These are phyloP conservation scores for Lapara coniferarum DNA, from an alignment of 2,888 invertebrate species.

Conservation along the genomic window DNA sequence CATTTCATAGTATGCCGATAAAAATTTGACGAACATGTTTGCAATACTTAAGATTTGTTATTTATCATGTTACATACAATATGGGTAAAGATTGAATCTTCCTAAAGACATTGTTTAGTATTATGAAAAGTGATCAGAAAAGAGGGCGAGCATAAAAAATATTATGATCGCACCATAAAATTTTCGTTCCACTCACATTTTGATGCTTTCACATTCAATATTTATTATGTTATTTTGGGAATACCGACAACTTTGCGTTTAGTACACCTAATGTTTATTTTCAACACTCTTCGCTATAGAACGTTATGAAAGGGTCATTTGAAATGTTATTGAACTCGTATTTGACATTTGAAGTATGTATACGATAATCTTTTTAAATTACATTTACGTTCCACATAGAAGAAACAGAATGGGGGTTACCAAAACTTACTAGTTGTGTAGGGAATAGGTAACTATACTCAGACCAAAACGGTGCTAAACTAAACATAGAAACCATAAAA, in stretches of 20 bases:
- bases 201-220: slow-evolving; percentile 48
- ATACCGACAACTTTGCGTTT: slow-evolving; percentile 4
- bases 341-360: slow-evolving; percentile 1
- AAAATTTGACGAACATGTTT: neutral
- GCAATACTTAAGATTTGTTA: neutral
- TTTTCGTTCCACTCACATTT: slow-evolving; percentile 53
- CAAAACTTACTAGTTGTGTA: neutral
- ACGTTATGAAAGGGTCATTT: neutral
- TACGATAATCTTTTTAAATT: neutral
- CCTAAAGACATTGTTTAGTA: neutral
- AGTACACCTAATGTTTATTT: neutral
- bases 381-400: too few species aligned
- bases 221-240: slow-evolving; percentile 32
- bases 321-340: slow-evolving; percentile 3
- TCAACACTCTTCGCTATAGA: neutral
- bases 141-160: slow-evolving; percentile 57
- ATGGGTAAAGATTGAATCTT: neutral
- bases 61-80: neutral
- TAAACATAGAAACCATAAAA: neutral
- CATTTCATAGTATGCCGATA: slow-evolving; percentile 28
- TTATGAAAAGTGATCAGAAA: slow-evolving; percentile 45
- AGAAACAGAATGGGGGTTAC: too few species aligned
- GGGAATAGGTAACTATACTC: neutral
- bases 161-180: slow-evolving; percentile 65
- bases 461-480: neutral